Conservation (phyloP, 2,113 vertebrate species). For the Catharus fuscescens region DNA sequence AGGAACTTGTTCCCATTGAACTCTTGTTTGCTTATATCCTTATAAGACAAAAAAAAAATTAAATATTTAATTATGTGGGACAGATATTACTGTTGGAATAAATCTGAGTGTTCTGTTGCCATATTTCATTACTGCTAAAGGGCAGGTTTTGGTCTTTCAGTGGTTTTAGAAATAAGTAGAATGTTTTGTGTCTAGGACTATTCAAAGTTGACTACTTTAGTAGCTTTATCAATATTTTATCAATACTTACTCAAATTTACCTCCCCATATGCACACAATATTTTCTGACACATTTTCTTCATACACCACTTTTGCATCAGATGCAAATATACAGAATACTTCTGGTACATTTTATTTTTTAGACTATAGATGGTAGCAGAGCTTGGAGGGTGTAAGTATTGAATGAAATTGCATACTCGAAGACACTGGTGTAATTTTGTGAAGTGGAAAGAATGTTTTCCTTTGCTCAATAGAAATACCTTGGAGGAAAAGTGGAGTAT, state of each 20-base stretch:
- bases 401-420: neutral
- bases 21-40: neutral
- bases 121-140: neutral
- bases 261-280: neutral
- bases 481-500: neutral
- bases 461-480: slow-evolving; percentile 8
- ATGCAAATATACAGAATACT: neutral
- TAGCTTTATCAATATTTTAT: neutral
- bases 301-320: neutral
- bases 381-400: neutral
- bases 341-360: neutral
- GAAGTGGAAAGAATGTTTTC: neutral
- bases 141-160: neutral
- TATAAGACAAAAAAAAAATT: neutral
- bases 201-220: neutral
- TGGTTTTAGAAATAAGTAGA: neutral
- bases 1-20: neutral
- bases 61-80: neutral
- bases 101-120: neutral
- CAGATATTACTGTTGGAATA: neutral
- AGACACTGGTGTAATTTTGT: neutral
- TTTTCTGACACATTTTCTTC: neutral
- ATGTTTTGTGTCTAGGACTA: neutral
- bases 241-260: neutral
- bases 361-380: neutral